Percentiles rank a stretch among this genome's conserved stretches.
Evolutionary conservation across 1,140 invertebrate species (phyloP).

Genomic region (Aphelinus certus): DNA sequence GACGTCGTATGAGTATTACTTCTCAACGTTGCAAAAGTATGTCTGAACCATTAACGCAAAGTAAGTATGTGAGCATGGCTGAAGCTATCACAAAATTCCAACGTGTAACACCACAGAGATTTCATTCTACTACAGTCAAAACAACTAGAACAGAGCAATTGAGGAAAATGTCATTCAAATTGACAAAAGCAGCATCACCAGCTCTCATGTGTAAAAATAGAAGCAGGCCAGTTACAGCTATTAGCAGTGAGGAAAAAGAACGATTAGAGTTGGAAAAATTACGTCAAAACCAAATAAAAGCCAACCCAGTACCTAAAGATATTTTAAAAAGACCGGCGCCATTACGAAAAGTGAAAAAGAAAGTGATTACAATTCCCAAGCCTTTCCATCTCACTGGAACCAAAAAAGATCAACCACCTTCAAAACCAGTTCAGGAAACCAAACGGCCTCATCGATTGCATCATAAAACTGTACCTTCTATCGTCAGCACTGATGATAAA

Average conservation of each 20-base stretch:
- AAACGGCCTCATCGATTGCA: slow-evolving; percentile 29
- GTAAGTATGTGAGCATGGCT: slow-evolving; percentile 61
- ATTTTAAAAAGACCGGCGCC: slow-evolving; percentile 42
- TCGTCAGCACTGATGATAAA: slow-evolving; percentile 24
- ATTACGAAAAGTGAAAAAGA: slow-evolving; percentile 51
- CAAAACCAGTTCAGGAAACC: slow-evolving; percentile 22
- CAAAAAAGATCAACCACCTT: slow-evolving; percentile 42
- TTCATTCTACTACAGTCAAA: slow-evolving; percentile 48
- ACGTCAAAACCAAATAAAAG: slow-evolving; percentile 55
- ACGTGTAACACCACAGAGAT: slow-evolving; percentile 60
- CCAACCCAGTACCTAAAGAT: slow-evolving; percentile 50
- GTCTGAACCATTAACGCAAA: slow-evolving; percentile 33
- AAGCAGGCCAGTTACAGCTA: slow-evolving; percentile 42
- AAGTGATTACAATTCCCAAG: slow-evolving; percentile 50
- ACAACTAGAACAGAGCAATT: slow-evolving; percentile 43
- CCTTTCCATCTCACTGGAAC: slow-evolving; percentile 52
- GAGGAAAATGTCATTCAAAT: slow-evolving; percentile 45
- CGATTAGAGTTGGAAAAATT: slow-evolving; percentile 54
- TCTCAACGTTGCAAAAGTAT: slow-evolving; percentile 43
- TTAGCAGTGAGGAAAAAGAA: slow-evolving; percentile 57
- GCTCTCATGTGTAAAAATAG: slow-evolving; percentile 59
- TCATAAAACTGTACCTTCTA: slow-evolving; percentile 35
- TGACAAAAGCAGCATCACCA: slow-evolving; percentile 61
- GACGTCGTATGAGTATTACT: slow-evolving; percentile 32
- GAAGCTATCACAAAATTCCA: slow-evolving; percentile 63